Percentiles rank a stretch among this genome's conserved stretches.
Conservation (phyloP, 1,140 invertebrate species). For the Pteromalus puparum region DNA sequence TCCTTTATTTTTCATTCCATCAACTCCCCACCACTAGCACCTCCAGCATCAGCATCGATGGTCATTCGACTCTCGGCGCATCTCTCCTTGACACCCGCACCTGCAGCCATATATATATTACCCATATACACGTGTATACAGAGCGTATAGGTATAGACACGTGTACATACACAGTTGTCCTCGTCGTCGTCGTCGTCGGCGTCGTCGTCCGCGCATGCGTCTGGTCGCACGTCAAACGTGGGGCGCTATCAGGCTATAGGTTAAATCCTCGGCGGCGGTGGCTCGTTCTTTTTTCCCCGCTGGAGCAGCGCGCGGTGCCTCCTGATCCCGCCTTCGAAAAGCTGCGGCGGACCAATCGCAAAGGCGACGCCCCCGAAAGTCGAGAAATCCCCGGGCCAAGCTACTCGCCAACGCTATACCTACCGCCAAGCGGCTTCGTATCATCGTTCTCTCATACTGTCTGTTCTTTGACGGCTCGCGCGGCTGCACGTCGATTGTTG, state of each 20-base stretch:
- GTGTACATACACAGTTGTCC: too few relatives aligned
- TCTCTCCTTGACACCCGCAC: conserved; percentile 51
- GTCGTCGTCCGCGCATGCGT: not conserved
- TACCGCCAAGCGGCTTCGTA: too few relatives aligned
- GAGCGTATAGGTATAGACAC: too few relatives aligned
- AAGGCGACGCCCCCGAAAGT: conserved; percentile 62
- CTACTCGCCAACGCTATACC: too few relatives aligned
- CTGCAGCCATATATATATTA: too few relatives aligned
- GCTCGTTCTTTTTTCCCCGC: not conserved
- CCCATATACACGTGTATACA: too few relatives aligned
- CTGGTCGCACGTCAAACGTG: conserved; percentile 68
- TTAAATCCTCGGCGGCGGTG: conserved; percentile 74
- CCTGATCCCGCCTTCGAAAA: conserved; percentile 76
- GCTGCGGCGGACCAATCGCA: conserved; percentile 71
- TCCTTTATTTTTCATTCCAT: too few relatives aligned
- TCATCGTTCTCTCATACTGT: not conserved
- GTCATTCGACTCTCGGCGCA: conserved; percentile 48
- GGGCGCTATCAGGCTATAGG: conserved; percentile 69
- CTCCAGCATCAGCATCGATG: not conserved
- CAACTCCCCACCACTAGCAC: too few relatives aligned
- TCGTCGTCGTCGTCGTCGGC: too few relatives aligned
- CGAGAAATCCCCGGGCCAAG: conserved; percentile 41
- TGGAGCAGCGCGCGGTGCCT: conserved; percentile 59
- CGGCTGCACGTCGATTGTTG: conserved; percentile 30
- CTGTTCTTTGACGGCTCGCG: conserved; percentile 49